phyloP scores from a whole-genome alignment of 2,888 invertebrate species.

The Volucella inflata region DNA sequence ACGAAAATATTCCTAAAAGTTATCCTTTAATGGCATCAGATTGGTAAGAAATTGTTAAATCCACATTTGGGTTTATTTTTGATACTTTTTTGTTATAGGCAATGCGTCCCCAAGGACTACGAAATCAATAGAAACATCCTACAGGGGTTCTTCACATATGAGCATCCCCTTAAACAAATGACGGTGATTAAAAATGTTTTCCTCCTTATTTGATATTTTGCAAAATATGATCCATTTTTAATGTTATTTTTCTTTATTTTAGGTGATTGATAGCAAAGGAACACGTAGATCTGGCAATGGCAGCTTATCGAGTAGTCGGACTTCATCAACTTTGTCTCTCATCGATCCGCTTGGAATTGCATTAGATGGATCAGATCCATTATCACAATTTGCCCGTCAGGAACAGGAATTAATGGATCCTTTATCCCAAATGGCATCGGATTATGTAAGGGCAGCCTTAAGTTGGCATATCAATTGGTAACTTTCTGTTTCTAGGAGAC shows the following conservation, averaged over 20 bases:
- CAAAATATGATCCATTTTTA: neutral
- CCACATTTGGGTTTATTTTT: neutral
- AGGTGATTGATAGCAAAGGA: constrained; percentile 85
- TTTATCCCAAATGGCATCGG: constrained; percentile 86
- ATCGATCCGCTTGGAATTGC: constrained; percentile 85
- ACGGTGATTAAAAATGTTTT: constrained; percentile 80
- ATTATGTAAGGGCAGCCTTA: constrained; percentile 78
- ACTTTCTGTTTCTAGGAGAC: constrained; percentile 77
- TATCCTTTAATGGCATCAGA: constrained; percentile 60
- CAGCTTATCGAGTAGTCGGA: constrained; percentile 84
- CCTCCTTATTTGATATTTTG: too few relatives aligned
- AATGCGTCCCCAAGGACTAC: constrained; percentile 80
- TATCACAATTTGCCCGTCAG: constrained; percentile 88
- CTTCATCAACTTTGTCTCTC: constrained; percentile 84
- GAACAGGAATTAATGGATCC: constrained; percentile 86
- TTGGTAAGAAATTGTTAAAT: constrained; percentile 41
- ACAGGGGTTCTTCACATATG: constrained; percentile 81
- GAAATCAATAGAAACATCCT: constrained; percentile 79
- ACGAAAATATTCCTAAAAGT: neutral
- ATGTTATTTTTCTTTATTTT: constrained; percentile 48
- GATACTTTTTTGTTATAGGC: constrained; percentile 77
- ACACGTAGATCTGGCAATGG: constrained; percentile 84
- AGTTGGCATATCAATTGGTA: neutral
- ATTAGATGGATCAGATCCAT: constrained; percentile 89
- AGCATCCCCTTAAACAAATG: constrained; percentile 86